Evolutionary conservation across 2,113 vertebrate genomes (phyloP).

Genomic region (Dissostichus mawsoni): DNA sequence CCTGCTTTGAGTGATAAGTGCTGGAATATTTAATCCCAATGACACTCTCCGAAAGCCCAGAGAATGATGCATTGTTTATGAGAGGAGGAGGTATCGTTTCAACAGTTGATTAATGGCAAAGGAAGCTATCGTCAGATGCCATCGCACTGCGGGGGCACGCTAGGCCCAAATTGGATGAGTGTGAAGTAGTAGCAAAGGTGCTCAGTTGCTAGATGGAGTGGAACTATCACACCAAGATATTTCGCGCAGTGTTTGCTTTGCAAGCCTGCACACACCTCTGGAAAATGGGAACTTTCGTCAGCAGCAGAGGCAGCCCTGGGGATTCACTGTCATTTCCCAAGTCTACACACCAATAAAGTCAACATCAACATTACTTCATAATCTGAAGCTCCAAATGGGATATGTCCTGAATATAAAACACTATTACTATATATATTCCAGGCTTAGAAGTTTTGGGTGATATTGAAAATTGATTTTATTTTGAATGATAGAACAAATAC

Average conservation of each 20-base stretch:
- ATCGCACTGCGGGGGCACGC: conserved; percentile 33
- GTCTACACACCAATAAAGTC: conserved; percentile 47
- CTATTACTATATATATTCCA: conserved; percentile 46
- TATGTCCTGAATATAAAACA: conserved; percentile 50
- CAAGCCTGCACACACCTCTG: conserved; percentile 37
- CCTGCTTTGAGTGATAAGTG: conserved; percentile 73
- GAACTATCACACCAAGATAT: conserved; percentile 59
- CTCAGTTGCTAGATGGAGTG: conserved; percentile 45
- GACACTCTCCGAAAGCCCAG: conserved; percentile 37
- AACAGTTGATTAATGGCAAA: conserved; percentile 63
- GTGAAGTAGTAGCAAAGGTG: conserved; percentile 41
- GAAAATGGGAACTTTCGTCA: conserved; percentile 47
- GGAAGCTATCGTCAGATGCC: conserved; percentile 60
- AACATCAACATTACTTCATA: conserved; percentile 54
- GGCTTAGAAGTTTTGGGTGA: conserved; percentile 3
- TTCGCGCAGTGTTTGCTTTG: conserved; percentile 46
- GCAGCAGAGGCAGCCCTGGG: conserved; percentile 12
- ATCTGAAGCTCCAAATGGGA: conserved; percentile 46
- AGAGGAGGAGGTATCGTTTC: conserved; percentile 63
- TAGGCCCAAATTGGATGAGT: conserved; percentile 61
- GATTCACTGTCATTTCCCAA: conserved; percentile 52
- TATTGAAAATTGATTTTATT: conserved; percentile 27
- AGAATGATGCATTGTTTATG: conserved; percentile 67
- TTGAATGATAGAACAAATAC: conserved; percentile 39
- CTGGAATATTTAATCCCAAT: conserved; percentile 55